These are phyloP conservation scores for Axea sp. DNA, from an alignment of 2,888 invertebrate genomes.

Conservation along the genomic window DNA sequence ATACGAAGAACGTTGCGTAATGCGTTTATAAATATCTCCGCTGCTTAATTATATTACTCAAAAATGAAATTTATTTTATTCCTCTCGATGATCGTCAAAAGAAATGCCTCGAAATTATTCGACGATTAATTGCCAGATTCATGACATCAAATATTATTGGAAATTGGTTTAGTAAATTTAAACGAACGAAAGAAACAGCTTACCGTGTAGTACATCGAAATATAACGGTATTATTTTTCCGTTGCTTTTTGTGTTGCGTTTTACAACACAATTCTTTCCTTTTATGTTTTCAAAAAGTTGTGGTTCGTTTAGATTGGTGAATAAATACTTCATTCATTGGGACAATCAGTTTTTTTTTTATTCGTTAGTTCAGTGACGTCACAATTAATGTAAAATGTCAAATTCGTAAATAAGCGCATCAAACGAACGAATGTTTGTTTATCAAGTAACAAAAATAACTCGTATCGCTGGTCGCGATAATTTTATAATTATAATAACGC, in stretches of 20 bases:
- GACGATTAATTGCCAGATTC: constrained; percentile 16
- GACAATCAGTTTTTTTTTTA: no score
- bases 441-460: no score
- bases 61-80: constrained; percentile 5
- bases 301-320: no score
- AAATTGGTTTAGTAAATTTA: constrained; percentile 26
- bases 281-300: constrained; percentile 3
- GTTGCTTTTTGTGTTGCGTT: constrained; percentile 31
- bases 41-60: constrained; percentile 17
- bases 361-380: no score
- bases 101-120: background rate
- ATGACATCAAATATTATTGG: constrained; percentile 16
- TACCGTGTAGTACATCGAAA: constrained; percentile 16
- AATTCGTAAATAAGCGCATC: no score
- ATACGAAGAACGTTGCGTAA: constrained; percentile 33
- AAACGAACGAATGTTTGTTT: no score
- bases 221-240: constrained; percentile 47
- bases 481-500: no score
- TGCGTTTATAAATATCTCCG: constrained; percentile 34
- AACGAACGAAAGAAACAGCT: constrained; percentile 19
- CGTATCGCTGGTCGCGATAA: no score
- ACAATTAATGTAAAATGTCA: no score
- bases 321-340: no score
- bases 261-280: constrained; percentile 10
- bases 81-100: constrained; percentile 1